phyloP scores from a whole-genome alignment of 2,797 vertebrate species.

The Lagodon rhomboides region DNA sequence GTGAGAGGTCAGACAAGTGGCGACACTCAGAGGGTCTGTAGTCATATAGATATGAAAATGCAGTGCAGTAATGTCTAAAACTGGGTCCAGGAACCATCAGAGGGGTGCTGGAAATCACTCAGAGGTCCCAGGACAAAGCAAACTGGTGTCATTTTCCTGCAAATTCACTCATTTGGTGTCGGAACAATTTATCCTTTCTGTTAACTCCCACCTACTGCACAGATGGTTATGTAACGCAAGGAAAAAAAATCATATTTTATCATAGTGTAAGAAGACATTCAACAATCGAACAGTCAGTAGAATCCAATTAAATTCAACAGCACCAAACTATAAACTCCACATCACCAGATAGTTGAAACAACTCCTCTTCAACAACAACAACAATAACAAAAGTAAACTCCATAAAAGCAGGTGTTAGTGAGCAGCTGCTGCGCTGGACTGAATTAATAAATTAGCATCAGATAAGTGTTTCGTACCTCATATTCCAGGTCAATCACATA shows the following conservation, averaged over 20 bases:
- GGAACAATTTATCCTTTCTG: conserved; percentile 3
- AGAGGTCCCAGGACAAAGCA: conserved; percentile 2
- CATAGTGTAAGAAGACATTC: background rate
- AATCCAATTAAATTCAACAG: conserved; percentile 8
- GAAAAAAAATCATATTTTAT: conserved; percentile 10
- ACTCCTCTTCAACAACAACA: background rate
- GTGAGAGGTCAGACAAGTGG: conserved; percentile 55
- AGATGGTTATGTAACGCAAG: conserved; percentile 16
- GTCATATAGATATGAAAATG: conserved; percentile 38
- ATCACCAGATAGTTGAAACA: background rate
- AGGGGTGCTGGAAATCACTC: background rate
- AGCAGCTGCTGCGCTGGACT: background rate
- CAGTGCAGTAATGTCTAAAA: background rate
- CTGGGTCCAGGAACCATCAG: background rate
- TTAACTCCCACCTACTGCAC: conserved; percentile 17
- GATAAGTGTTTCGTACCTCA: background rate
- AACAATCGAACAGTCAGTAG: background rate
- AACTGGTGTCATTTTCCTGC: conserved; percentile 3
- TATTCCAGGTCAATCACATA: background rate
- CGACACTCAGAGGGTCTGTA: conserved; percentile 39
- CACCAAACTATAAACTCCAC: background rate
- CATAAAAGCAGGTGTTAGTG: background rate
- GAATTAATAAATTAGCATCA: conserved; percentile 1
- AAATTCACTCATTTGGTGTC: conserved; percentile 13
- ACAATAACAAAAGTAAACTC: background rate